A percentile compares a stretch with the other conserved stretches of the same genome.
Evolutionary conservation across 2,797 vertebrate species (phyloP).

Genomic region (Brachyalestes nurse): DNA sequence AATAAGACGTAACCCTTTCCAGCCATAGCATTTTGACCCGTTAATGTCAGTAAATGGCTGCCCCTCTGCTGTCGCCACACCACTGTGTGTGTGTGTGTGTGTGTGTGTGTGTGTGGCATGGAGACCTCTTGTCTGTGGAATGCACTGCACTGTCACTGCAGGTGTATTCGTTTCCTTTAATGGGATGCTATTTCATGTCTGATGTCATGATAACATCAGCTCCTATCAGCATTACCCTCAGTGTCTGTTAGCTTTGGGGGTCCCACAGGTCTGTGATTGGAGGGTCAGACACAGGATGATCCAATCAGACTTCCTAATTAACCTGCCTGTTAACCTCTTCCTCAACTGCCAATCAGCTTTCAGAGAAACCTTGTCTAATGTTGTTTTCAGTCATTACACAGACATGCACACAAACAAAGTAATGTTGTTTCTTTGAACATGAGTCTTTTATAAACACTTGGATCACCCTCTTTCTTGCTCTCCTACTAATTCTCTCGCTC

Average conservation of each 20-base stretch:
- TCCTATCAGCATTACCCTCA: constrained; percentile 38
- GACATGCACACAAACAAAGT: neutral
- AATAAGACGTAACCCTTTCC: too few species aligned
- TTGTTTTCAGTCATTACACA: constrained; percentile 17
- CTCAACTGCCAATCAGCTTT: constrained; percentile 37
- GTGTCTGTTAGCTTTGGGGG: constrained; percentile 33
- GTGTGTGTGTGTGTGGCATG: neutral
- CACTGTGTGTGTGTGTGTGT: too few species aligned
- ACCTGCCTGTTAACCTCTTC: constrained; percentile 43
- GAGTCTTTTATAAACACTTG: constrained; percentile 9
- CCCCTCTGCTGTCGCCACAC: too few species aligned
- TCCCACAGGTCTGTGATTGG: constrained; percentile 12
- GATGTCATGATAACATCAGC: constrained; percentile 57
- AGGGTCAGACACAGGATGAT: constrained; percentile 33
- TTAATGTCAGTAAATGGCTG: too few species aligned
- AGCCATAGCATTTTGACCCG: too few species aligned
- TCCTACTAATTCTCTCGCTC: neutral
- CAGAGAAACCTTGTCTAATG: constrained; percentile 30
- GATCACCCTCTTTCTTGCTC: neutral
- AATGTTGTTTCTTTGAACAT: constrained; percentile 35
- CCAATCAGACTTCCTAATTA: constrained; percentile 32
- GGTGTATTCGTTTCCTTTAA: constrained; percentile 50
- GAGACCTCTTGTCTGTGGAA: constrained; percentile 52
- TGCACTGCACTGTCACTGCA: constrained; percentile 49
- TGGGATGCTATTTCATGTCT: constrained; percentile 29